Evolutionary conservation across 2,888 invertebrate genomes (phyloP), one percentile per base, ranked within the genome.

Genomic region (Seira musarum): DNA sequence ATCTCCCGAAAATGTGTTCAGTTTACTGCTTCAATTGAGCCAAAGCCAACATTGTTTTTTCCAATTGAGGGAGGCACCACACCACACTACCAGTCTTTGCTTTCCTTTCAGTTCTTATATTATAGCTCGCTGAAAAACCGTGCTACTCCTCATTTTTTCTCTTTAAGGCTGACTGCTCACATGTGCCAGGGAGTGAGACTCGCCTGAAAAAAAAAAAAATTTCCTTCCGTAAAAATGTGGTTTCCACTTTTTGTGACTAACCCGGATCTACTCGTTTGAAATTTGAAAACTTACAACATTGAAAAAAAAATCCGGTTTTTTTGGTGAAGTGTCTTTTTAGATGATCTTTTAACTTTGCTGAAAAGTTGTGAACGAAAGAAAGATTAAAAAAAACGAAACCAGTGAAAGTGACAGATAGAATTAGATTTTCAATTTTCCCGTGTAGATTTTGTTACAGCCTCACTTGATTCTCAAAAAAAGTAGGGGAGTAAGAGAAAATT

Each of bases 41-140:
- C n/a, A n/a, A 30, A 30, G 30, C 30, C 2, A 30, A 30, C 30
- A 30, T 30, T 30, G 30, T 30, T 30, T 30, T 30, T 30, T 30
- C 30, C 30, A 30, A 10, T 25, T 10, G 30, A 66, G 61, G 68
- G 76, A 69, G 76, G 64, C 64, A 76, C 69, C 65, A 15, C 65
- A 19, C 30, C 30, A 30, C 30, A 30, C 30, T 8, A 30, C 30
- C 30, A 30, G 30, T 30, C 30, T 2, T 30, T 8, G 30, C 8
- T 8, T 2, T 30, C 30, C 3, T 30, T 2, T 30, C 30, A n/a
- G n/a, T 30, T 30, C 30, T 30, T 30, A 30, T 30, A 30, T 30
- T 30, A 13, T 73, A 79, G 61, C 68, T 73, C 15, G 69, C 64
- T 66, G 80, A 80, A 70, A 78, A 80, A 74, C 80, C 65, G 53